phyloP scores from a whole-genome alignment of 2,113 vertebrate species.

The Diadophis punctatus region DNA sequence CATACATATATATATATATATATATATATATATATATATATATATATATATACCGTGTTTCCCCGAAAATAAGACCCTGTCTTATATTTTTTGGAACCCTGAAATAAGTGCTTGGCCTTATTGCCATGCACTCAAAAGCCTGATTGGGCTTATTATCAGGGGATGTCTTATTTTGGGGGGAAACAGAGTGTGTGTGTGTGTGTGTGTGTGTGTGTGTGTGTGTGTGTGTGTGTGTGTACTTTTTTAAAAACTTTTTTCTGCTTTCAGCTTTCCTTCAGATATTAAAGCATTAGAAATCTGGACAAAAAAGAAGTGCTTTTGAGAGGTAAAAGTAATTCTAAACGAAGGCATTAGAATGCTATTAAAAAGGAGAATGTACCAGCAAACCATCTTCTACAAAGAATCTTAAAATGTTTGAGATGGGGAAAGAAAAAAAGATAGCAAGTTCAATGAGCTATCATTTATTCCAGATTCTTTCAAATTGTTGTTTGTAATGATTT shows the following conservation, averaged over 20 bases:
- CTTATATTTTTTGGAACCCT: no score
- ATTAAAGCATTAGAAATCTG: not conserved
- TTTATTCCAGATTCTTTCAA: constrained; percentile 8
- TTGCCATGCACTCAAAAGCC: no score
- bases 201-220: no score
- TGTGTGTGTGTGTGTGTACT: no score
- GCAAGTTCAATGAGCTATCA: not conserved
- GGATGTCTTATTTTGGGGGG: no score
- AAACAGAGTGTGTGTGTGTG: no score
- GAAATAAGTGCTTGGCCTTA: no score
- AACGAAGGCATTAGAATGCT: constrained; percentile 9
- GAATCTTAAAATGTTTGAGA: not conserved
- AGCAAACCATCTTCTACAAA: not conserved
- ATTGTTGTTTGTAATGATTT: constrained; percentile 5
- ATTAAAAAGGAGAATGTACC: not conserved
- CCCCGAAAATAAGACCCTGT: no score
- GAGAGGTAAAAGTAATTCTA: not conserved
- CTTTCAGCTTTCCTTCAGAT: not conserved
- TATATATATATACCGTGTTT: no score
- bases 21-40: no score
- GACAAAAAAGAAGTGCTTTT: not conserved
- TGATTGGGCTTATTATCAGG: no score
- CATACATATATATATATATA: no score
- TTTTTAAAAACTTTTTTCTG: not conserved
- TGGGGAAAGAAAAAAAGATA: not conserved